A percentile compares a stretch with the other conserved stretches of the same genome.
These are phyloP conservation scores for Vicugna pacos DNA, from an alignment of 2,113 vertebrate genomes.

Conservation along the genomic window DNA sequence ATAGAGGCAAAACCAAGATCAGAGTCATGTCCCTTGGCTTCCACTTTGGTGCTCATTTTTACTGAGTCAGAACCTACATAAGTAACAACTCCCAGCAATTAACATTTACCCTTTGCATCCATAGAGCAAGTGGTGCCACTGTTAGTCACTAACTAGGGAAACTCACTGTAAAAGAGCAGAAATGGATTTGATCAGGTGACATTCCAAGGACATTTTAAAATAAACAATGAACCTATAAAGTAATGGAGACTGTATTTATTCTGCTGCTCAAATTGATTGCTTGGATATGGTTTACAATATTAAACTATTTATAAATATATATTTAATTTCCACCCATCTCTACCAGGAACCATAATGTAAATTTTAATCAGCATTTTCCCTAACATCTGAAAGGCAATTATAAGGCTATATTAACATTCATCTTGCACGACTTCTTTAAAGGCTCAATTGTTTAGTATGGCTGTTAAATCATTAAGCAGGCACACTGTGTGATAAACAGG, in stretches of 20 bases:
- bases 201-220: conserved; percentile 83
- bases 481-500: conserved; percentile 72
- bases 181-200: conserved; percentile 70
- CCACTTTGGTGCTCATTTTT: not conserved
- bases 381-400: conserved; percentile 82
- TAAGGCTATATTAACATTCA: conserved; percentile 84
- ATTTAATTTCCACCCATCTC: conserved; percentile 82
- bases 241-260: conserved; percentile 85
- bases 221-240: conserved; percentile 80
- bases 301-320: conserved; percentile 87
- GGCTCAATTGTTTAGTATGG: conserved; percentile 70
- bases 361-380: conserved; percentile 83
- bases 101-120: not conserved
- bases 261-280: conserved; percentile 80
- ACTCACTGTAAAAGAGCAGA: conserved; percentile 55
- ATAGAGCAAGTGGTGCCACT: not conserved
- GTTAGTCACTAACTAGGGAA: not conserved
- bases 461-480: conserved; percentile 82
- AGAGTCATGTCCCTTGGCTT: not conserved
- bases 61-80: not conserved
- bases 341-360: conserved; percentile 81
- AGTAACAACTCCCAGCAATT: not conserved
- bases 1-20: conserved; percentile 2
- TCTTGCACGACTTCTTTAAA: conserved; percentile 76
- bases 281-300: conserved; percentile 77